These are phyloP conservation scores for Orchestes rusci DNA, from an alignment of 2,888 invertebrate genomes.

Conservation along the genomic window DNA sequence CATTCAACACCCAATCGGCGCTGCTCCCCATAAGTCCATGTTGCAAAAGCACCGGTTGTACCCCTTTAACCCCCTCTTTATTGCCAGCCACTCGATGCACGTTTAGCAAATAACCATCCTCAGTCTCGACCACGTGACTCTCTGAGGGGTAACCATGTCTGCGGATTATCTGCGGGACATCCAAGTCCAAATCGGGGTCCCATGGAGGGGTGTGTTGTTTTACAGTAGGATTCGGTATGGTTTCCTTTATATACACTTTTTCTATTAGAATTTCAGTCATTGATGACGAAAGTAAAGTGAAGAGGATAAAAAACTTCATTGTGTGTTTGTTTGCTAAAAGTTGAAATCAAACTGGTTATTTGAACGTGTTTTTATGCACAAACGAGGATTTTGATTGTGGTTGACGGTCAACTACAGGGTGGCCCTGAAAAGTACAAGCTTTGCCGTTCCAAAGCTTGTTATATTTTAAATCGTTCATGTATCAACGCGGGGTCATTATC, in stretches of 20 bases:
- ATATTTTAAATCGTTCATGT: too few species aligned
- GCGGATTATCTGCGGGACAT: slow-evolving; percentile 45
- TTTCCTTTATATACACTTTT: too few species aligned
- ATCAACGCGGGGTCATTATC: too few species aligned
- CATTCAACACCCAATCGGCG: slow-evolving; percentile 68
- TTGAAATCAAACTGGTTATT: too few species aligned
- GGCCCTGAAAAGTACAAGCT: too few species aligned
- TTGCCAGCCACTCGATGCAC: slow-evolving; percentile 73
- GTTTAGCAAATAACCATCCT: slow-evolving; percentile 76
- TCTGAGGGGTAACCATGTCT: slow-evolving; percentile 63
- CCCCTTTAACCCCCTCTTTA: slow-evolving; percentile 38
- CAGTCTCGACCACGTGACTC: slow-evolving; percentile 63
- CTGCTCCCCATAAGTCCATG: slow-evolving; percentile 77
- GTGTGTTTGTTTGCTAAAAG: too few species aligned
- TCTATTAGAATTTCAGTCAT: neutral
- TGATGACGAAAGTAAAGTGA: neutral
- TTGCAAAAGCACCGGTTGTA: slow-evolving; percentile 61
- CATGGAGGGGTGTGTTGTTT: too few species aligned
- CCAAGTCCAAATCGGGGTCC: slow-evolving; percentile 29
- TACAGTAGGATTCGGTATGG: too few species aligned
- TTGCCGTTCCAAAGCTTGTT: too few species aligned
- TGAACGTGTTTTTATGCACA: too few species aligned
- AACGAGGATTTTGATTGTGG: too few species aligned
- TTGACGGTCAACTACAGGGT: too few species aligned
- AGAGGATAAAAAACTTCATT: neutral